Base-by-base conservation (phyloP, 2,113 vertebrate genomes). In the Danio rerio region DNA sequence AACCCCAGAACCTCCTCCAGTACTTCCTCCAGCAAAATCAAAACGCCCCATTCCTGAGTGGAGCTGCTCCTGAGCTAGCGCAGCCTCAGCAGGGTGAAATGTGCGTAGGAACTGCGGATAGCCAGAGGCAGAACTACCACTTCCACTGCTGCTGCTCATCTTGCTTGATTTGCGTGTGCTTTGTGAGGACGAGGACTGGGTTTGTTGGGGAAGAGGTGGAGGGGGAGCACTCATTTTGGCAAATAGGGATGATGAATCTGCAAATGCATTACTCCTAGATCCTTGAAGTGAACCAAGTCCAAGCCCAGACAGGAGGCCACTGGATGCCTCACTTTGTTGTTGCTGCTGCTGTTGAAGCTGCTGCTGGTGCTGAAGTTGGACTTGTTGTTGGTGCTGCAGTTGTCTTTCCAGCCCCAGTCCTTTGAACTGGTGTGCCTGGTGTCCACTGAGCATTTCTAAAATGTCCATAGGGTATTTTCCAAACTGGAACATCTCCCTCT, bases 401-500 rank as follows among this genome's bases (percentile, higher is more conserved):
- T 94, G 93, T 6, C 94, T 88, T 13, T 95, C 94, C 21, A 95
- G 69, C 7, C 94, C 94, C 12, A 94, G 92, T 59, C 94, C 93
- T 84, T 95, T 95, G 88, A 95, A 95, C 83, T 94, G 93, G 87
- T 95, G 94, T 75, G 93, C 92, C 84, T 95, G 94, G 90, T 95
- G 94, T 79, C 94, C 93, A 84, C 93, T 95, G 7, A 95, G 93
- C 94, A 95, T 94, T 83, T 95, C 94, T 76, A 95, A 84, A 89
- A 95, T 94, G 93, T 95, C 94, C 93, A 95, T 94, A 53, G 94
- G 93, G 90, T 94, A 95, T 85, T 94, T 95, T 89, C 93, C 94
- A 88, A 95, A 95, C 81, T 95, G 94, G 50, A 95, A 94, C 94
- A 95, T 95, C 88, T 94, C 88, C 89, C 86, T 88, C 47, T 49